Percentiles rank a stretch among this genome's conserved stretches.
phyloP scores from a whole-genome alignment of 2,797 vertebrate genomes.

The Micropoecilia bifurca region DNA sequence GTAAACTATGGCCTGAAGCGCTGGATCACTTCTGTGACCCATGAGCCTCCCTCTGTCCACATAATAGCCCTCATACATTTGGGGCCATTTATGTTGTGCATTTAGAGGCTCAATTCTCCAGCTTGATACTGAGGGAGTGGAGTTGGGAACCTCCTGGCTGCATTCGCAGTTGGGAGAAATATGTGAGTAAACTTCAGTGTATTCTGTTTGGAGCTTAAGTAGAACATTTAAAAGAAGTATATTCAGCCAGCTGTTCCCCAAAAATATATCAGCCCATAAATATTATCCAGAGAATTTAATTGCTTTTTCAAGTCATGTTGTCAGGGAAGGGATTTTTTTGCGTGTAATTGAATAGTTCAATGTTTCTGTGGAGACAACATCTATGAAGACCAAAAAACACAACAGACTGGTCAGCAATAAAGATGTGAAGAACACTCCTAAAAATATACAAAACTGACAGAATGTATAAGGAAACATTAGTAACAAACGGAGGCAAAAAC shows the following conservation, averaged over 20 bases:
- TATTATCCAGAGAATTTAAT: neutral
- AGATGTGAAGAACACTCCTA: neutral
- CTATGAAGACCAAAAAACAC: neutral
- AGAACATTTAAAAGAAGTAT: neutral
- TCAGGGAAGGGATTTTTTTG: neutral
- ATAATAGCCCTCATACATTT: slow-evolving; percentile 89
- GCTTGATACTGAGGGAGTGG: slow-evolving; percentile 54
- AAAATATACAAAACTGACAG: neutral
- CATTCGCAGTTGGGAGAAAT: slow-evolving; percentile 58
- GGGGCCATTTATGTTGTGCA: slow-evolving; percentile 78
- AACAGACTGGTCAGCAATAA: neutral
- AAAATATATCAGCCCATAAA: neutral
- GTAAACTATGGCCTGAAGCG: slow-evolving; percentile 79
- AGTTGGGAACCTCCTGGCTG: slow-evolving; percentile 13
- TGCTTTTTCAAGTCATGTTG: neutral
- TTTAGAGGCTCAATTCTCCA: slow-evolving; percentile 76
- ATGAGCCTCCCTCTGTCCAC: slow-evolving; percentile 82
- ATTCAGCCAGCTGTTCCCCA: neutral
- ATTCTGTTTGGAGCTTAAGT: neutral
- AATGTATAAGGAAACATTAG: neutral
- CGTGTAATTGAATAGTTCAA: neutral
- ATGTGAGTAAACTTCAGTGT: slow-evolving; percentile 27
- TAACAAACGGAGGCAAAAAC: neutral
- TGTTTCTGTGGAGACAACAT: neutral
- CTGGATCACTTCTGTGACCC: slow-evolving; percentile 88